Conservation (phyloP, 2,797 vertebrate species). For the Numenius phaeopus region DNA sequence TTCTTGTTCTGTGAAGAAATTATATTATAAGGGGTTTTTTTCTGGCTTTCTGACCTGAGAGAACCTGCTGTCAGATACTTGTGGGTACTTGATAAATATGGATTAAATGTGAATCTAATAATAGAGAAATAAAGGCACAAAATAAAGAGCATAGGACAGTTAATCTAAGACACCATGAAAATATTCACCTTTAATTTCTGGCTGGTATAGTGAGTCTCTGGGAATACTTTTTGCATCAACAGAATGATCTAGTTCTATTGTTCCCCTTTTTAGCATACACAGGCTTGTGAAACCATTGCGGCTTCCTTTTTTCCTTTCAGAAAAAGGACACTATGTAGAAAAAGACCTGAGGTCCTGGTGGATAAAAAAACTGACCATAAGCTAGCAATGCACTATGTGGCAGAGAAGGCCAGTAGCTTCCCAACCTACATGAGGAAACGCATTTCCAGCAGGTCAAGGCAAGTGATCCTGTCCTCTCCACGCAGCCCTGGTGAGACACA, state of each 20-base stretch:
- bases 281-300: not conserved
- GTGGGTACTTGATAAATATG: not conserved
- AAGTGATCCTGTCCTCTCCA: not conserved
- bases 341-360: not conserved
- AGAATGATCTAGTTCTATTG: not conserved
- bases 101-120: not conserved
- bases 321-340: accelerated
- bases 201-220: not conserved
- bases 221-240: not conserved
- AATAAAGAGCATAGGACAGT: not conserved
- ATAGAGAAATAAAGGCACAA: not conserved
- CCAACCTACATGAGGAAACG: not conserved
- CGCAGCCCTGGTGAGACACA: not conserved
- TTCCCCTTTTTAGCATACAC: not conserved
- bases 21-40: accelerated
- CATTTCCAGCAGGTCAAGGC: not conserved
- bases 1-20: not conserved
- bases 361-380: not conserved
- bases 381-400: not conserved
- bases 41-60: not conserved
- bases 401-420: not conserved
- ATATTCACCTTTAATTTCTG: not conserved
- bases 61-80: not conserved
- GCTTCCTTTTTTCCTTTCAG: not conserved
- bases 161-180: not conserved